Base-by-base conservation (phyloP, 2,113 vertebrate species). In the Rhinoderma darwinii region DNA sequence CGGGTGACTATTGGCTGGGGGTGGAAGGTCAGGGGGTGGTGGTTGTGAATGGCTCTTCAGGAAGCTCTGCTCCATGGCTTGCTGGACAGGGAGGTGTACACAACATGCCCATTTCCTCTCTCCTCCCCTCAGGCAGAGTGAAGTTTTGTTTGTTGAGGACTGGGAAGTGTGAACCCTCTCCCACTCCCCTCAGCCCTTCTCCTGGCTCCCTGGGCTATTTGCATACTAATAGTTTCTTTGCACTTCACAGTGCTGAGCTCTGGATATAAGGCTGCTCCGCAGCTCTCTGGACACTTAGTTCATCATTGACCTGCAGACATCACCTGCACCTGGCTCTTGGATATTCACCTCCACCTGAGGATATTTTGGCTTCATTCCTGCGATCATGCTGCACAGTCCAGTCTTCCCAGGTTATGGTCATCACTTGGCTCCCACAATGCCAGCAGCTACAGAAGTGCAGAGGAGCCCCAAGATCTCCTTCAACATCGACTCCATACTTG, bases 401-500 rank as follows among this genome's bases (percentile, higher is more conserved):
- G 2, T 66, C 2, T 56, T 18, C 30, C 70, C 1, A 50, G 10
- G 50, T 37, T n/a, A 41, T 54, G 47, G 5, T 6, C 18, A 5
- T 11, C 5, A 14, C 32, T 39, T 73, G 1, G 14, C 84, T 2
- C 20, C n/a, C 27, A 5, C 9, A 11, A 50, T 63, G 66, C 54
- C 47, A 6, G 18, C 54, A 12, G 15, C 35, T 18, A 1, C 39
- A 2, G 54, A 59, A 2, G 27, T 51, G 2, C 84, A 43, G 1
- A 15, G 51, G 5, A 75, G 25, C 37, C 80, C 82, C 5, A 88
- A 44, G 75, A 74, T 85, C 10, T 84, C 91, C 68, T 94, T 93
- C 84, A 90, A 89, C n/a, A 89, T 93, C 10, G 92, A 94, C 63
- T 91, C 92, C 50, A 90, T 94, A 82, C 90, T 94, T 37, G 88